Conservation (phyloP, 1,140 invertebrate genomes). For the Nomia melanderi region DNA sequence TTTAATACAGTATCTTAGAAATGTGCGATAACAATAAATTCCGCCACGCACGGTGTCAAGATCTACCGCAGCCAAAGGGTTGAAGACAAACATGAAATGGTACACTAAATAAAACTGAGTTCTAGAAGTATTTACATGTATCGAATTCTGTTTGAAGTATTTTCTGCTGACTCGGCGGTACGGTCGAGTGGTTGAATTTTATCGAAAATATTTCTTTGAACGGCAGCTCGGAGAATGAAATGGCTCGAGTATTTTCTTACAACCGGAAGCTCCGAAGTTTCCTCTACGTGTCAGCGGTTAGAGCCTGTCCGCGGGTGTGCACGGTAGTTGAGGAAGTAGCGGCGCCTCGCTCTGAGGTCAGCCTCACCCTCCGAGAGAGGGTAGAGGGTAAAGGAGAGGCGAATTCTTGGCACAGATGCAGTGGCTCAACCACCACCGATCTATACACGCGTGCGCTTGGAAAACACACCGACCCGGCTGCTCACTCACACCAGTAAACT, state of each 20-base stretch:
- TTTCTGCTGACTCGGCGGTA: too few species aligned
- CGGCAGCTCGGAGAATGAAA: neutral
- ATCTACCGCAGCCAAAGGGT: too few species aligned
- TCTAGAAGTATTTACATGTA: too few species aligned
- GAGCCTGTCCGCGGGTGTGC: constrained; percentile 19
- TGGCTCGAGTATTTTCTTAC: neutral
- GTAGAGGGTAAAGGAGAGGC: constrained; percentile 51
- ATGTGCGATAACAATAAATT: too few species aligned
- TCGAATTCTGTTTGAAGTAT: too few species aligned
- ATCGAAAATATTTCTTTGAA: neutral
- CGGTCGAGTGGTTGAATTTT: neutral
- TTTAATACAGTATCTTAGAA: too few species aligned
- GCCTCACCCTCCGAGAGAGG: constrained; percentile 15
- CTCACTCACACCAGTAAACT: constrained; percentile 11
- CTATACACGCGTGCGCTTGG: constrained; percentile 39
- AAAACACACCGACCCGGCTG: neutral
- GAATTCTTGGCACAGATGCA: constrained; percentile 71
- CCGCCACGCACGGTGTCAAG: too few species aligned
- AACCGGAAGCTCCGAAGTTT: neutral
- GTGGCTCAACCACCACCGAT: constrained; percentile 58
- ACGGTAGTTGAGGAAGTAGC: constrained; percentile 20
- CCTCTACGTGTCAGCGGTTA: constrained; percentile 1
- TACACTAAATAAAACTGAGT: too few species aligned
- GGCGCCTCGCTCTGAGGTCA: constrained; percentile 7
- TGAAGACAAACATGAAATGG: too few species aligned